A percentile compares a stretch with the other conserved stretches of the same genome.
phyloP scores from a whole-genome alignment of 2,797 vertebrate genomes.

The Sebastes iracundus region DNA sequence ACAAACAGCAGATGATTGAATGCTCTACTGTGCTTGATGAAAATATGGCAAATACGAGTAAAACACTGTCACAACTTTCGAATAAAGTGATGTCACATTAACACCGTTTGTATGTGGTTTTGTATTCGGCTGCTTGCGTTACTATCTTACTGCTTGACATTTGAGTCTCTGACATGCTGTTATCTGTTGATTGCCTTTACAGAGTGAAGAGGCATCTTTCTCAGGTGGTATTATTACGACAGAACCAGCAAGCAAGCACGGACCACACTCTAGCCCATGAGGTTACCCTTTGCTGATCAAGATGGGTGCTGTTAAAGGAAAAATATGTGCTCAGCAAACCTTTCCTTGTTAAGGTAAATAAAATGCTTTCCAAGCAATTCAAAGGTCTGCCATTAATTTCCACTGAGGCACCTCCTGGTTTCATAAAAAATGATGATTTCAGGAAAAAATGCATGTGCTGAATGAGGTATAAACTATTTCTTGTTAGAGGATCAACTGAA shows the following conservation, averaged over 20 bases:
- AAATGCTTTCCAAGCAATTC: slow-evolving; percentile 37
- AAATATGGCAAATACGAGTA: not conserved
- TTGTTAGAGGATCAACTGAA: not conserved
- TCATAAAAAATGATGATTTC: not conserved
- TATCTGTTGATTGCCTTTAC: not conserved
- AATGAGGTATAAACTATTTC: not conserved
- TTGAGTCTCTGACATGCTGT: not conserved
- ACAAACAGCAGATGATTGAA: not conserved
- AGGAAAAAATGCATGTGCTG: not conserved
- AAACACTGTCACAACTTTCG: not conserved
- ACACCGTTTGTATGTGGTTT: not conserved
- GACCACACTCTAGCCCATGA: not conserved
- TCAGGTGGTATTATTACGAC: not conserved
- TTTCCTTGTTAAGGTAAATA: slow-evolving; percentile 8
- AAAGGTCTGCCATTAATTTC: slow-evolving; percentile 45
- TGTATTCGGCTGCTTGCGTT: not conserved
- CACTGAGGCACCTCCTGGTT: not conserved
- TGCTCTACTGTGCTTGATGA: not conserved
- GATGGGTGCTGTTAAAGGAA: not conserved
- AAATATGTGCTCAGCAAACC: slow-evolving; percentile 28
- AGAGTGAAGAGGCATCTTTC: not conserved
- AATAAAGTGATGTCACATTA: not conserved
- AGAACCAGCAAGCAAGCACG: not conserved
- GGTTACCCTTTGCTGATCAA: not conserved
- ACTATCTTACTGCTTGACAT: not conserved